Base-by-base conservation (phyloP, 1,140 invertebrate genomes). In the Philopotamus ludificatus region DNA sequence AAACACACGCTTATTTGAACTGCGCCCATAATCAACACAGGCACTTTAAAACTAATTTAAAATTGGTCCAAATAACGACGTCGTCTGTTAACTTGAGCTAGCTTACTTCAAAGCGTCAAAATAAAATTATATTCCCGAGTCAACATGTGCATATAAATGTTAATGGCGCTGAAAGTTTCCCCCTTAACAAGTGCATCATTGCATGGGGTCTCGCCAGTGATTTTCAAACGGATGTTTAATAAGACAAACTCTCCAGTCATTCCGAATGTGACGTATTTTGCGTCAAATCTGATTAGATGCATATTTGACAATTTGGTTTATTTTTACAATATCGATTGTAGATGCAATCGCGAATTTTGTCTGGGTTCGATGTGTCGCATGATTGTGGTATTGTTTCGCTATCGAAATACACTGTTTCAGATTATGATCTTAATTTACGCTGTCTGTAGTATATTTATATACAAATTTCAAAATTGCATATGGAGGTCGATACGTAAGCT, bases 151-250 rank as follows among this genome's bases (percentile, higher is more conserved):
- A 1, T 39, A 21, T 21, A 57, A 21, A 42, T 42, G 42, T 28
- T 57, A 57, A 57, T 57, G 54, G 42, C n/a, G 28, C 54, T 42
- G 12, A 18, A 28, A 57, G 34, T 34, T 57, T 28, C 28, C 4
- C 39, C 42, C 34, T 34, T 39, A 39, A 57, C 54, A 57, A 57
- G 54, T 57, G 54, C 54, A 57, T 57, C 54, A 3, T 21, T n/a
- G 34, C 34, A n/a, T 42, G 54, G 54, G 54, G 54, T 55, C 21
- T 55, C 18, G 18, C 18, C n/a, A n/a, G n/a, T n/a, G n/a, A n/a
- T n/a, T n/a, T n/a, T n/a, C n/a, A n/a, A n/a, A n/a, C n/a, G n/a
- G n/a, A n/a, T n/a, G n/a, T n/a, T n/a, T n/a, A n/a, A n/a, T n/a
- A n/a, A n/a, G n/a, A n/a, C n/a, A 34, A 34, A 34, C 12, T 34